phyloP scores from a whole-genome alignment of 2,888 invertebrate species.

The Lordiphosa andalusiaca region DNA sequence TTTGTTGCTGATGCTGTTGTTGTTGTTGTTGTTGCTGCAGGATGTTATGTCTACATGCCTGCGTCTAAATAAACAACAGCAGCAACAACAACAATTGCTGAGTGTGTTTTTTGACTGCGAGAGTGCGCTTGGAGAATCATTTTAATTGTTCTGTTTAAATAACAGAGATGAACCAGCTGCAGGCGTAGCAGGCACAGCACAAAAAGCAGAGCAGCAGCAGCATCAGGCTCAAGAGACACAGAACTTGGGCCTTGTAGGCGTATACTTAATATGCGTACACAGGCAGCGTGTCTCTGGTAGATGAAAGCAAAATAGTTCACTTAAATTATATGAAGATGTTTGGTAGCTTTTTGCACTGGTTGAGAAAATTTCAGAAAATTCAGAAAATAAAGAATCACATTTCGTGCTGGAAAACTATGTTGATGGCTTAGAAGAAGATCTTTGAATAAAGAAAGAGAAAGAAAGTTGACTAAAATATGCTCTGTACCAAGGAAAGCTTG shows the following conservation, averaged over 20 bases:
- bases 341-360: too few relatives aligned
- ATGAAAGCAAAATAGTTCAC: conserved; percentile 33
- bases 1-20: conserved; percentile 40
- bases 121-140: conserved; percentile 62
- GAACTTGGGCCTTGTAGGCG: conserved; percentile 48
- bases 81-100: conserved; percentile 32
- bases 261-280: conserved; percentile 64
- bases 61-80: conserved; percentile 67
- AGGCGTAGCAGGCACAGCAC: neutral
- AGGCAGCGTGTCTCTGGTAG: conserved; percentile 34
- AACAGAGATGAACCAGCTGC: conserved; percentile 43
- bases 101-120: conserved; percentile 19
- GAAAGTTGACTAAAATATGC: too few relatives aligned
- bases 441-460: too few relatives aligned
- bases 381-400: too few relatives aligned
- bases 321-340: neutral
- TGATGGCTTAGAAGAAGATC: too few relatives aligned
- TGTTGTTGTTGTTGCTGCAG: conserved; percentile 37
- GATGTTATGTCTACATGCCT: conserved; percentile 74
- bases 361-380: too few relatives aligned
- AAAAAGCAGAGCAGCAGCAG: conserved; percentile 7
- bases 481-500: too few relatives aligned
- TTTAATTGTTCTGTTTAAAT: conserved; percentile 76
- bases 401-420: too few relatives aligned
- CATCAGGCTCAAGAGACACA: conserved; percentile 18